Evolutionary conservation across 2,888 invertebrate genomes (phyloP), one percentile per base, ranked within the genome.

Genomic region (Nymphalis c-album): DNA sequence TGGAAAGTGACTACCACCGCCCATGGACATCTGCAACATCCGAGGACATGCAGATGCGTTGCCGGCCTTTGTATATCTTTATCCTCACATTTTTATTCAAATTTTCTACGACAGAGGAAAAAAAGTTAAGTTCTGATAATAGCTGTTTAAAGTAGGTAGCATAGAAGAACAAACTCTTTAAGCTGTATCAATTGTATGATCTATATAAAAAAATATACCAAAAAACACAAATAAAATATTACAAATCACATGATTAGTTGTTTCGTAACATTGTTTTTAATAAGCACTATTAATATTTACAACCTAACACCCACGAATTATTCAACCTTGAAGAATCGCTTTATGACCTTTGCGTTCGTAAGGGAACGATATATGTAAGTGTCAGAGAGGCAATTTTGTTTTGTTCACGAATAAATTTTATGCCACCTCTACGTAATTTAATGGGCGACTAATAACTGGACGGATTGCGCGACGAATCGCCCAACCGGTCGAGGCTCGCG

Each of bases 401-500:
- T 82, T 78, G 77, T 74, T 74, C 77, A 77, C 75, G 78, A 77
- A 79, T 78, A 78, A 82, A 83, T 85, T 85, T 85, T 85, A 77
- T 84, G 80, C 77, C 77, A 75, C 75, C 81, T 81, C 83, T 81
- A 75, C 80, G 81, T 82, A 85, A 87, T 87, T 85, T 85, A 85
- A 84, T 84, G 81, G 81, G 69, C 81, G 81, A 82, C 80, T 85
- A 86, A 86, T 87, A 82, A 76, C 74, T 64, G 74, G 81, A 81
- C 78, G 71, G 80, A 74, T 76, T 78, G 81, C 79, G 83, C 78
- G 82, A 82, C 88, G 78, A 85, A 86, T 88, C 79, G 81, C 18
- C 45, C 66, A 75, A 82, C 83, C 76, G 79, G 82, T 79, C 61
- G 63, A 60, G 64, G 47, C 51, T 61, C 61, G 60, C 66, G 18